Evolutionary conservation across 1,140 invertebrate genomes (phyloP).

Genomic region (Drosophila ogumai): DNA sequence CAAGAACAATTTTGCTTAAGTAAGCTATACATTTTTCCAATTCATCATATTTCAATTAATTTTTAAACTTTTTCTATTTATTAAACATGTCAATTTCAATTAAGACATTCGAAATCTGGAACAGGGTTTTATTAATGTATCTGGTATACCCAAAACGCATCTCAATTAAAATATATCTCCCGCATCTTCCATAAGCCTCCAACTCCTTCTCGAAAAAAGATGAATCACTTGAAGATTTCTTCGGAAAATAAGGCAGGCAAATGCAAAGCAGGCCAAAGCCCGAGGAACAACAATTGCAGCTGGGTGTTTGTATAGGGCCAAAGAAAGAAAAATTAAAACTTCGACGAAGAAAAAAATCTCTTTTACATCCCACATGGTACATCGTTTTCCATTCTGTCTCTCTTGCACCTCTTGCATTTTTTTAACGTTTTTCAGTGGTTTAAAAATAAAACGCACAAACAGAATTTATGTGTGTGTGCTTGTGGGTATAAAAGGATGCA

Average conservation of each 20-base stretch:
- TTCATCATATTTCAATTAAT: neutral
- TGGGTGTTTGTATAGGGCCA: conserved; percentile 45
- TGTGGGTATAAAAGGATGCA: conserved; percentile 55
- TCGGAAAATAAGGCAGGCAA: conserved; percentile 28
- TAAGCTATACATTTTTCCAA: neutral
- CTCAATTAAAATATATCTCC: conserved; percentile 53
- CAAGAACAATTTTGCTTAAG: neutral
- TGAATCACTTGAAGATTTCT: conserved; percentile 48
- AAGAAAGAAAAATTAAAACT: conserved; percentile 54
- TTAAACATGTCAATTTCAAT: conserved; percentile 24
- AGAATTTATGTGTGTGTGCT: conserved; percentile 35
- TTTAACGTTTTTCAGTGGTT: conserved; percentile 39
- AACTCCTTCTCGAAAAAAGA: conserved; percentile 20
- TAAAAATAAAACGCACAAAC: conserved; percentile 56
- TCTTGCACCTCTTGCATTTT: conserved; percentile 23
- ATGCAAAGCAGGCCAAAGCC: conserved; percentile 41
- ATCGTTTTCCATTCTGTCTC: conserved; percentile 16
- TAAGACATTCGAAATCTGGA: conserved; percentile 12
- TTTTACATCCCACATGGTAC: conserved; percentile 55
- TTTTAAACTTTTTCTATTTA: neutral
- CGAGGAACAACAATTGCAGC: conserved; percentile 41
- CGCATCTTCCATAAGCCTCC: conserved; percentile 39
- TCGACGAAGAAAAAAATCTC: conserved; percentile 34
- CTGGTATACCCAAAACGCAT: conserved; percentile 33
- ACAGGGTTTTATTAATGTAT: conserved; percentile 7